phyloP scores from a whole-genome alignment of 2,113 vertebrate genomes.

The Myrmophylax atrothorax region DNA sequence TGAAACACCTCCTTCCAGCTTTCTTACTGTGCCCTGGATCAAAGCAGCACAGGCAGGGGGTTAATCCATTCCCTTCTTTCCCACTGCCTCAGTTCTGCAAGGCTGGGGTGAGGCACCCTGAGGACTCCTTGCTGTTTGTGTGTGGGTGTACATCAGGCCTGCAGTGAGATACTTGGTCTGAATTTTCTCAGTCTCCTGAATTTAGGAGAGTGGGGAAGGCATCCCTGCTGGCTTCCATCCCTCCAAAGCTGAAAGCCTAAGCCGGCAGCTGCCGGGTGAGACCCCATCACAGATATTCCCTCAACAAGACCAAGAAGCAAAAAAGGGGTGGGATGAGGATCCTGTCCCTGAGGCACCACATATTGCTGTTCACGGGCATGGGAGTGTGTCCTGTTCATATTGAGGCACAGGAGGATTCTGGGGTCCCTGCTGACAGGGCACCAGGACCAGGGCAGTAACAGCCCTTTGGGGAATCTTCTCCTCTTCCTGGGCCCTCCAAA shows the following conservation, averaged over 20 bases:
- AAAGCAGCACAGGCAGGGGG: background rate
- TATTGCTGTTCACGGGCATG: background rate
- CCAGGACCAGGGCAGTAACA: background rate
- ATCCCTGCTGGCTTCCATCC: background rate
- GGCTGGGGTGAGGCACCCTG: no score
- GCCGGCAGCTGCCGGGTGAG: background rate
- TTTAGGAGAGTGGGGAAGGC: background rate
- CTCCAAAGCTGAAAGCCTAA: background rate
- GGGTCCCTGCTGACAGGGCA: background rate
- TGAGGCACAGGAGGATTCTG: background rate
- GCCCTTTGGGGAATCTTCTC: background rate
- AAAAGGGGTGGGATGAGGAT: background rate
- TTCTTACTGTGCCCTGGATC: background rate
- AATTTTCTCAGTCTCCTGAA: background rate
- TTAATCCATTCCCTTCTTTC: background rate
- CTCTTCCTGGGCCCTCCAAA: background rate
- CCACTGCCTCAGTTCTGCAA: background rate
- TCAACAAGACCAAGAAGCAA: background rate
- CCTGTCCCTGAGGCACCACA: background rate
- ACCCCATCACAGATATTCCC: background rate
- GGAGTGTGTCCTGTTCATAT: accelerated
- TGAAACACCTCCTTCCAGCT: background rate
- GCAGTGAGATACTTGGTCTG: background rate
- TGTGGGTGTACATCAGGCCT: background rate
- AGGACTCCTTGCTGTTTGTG: background rate